Conservation (phyloP, 2,888 invertebrate species). For the Mimumesa dahlbomi region DNA sequence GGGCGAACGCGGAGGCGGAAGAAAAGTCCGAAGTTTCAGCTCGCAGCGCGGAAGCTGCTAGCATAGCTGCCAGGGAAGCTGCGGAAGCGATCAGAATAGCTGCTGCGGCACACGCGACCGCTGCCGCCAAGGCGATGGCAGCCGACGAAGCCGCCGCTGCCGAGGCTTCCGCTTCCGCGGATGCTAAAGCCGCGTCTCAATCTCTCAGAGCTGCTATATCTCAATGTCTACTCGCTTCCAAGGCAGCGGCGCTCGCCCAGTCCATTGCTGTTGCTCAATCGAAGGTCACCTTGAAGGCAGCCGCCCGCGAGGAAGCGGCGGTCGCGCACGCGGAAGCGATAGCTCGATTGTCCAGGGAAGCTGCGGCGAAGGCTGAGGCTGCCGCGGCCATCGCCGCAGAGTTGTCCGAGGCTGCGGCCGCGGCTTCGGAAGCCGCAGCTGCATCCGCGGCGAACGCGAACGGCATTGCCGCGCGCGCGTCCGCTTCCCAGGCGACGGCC, state of each 20-base stretch:
- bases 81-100: conserved; percentile 7
- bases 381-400: background rate
- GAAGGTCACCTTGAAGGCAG: too few relatives aligned
- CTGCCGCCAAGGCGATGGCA: conserved; percentile 5
- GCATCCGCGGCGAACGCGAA: background rate
- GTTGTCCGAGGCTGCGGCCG: background rate
- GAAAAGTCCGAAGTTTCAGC: background rate
- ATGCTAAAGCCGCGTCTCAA: background rate
- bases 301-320: background rate
- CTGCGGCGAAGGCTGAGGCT: background rate
- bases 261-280: background rate
- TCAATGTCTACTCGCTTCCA: too few relatives aligned
- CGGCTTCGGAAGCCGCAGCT: background rate
- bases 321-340: background rate
- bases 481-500: background rate
- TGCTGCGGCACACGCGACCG: background rate
- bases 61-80: background rate
- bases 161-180: background rate
- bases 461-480: background rate
- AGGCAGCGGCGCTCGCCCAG: background rate
- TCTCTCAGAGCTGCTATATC: too few relatives aligned
- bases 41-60: background rate
- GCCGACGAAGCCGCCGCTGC: conserved; percentile 13
- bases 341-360: background rate
- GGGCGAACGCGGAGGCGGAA: background rate